phyloP scores from a whole-genome alignment of 2,888 invertebrate genomes.

The Zhuqinia jingwanae region DNA sequence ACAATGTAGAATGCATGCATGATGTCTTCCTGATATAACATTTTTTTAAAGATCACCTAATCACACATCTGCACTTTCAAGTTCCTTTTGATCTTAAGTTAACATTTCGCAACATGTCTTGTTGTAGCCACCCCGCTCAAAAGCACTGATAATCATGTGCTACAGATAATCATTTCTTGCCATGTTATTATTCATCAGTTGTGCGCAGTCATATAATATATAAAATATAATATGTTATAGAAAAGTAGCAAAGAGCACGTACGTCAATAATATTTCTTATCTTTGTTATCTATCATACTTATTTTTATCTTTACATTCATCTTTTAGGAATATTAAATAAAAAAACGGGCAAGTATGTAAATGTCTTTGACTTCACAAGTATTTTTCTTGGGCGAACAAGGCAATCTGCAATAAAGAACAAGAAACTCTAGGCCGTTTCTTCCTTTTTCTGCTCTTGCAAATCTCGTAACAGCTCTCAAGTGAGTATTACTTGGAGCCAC shows the following conservation, averaged over 20 bases:
- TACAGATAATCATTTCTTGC: neutral
- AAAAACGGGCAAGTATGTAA: constrained; percentile 17
- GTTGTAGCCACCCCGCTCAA: neutral
- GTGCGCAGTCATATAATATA: too few species aligned
- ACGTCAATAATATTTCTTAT: too few species aligned
- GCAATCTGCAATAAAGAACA: constrained; percentile 26
- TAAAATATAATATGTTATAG: too few species aligned
- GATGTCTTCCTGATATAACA: too few species aligned
- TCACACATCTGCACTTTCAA: neutral
- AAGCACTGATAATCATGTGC: neutral
- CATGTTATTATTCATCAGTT: too few species aligned
- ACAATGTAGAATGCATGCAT: neutral
- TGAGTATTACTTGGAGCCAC: too few species aligned
- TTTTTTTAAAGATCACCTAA: neutral
- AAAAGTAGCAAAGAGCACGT: too few species aligned
- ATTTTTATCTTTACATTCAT: neutral
- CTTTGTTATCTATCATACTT: neutral
- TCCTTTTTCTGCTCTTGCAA: neutral
- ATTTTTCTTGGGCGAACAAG: constrained; percentile 1
- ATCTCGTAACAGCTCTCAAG: neutral
- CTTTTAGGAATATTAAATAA: constrained; percentile 35
- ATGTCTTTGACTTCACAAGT: constrained; percentile 2
- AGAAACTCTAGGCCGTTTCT: constrained; percentile 20
- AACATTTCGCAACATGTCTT: neutral
- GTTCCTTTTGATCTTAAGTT: constrained; percentile 6